Evolutionary conservation across 2,888 invertebrate genomes (phyloP), one percentile per base, ranked within the genome.

Genomic region (Hipparchia semele): DNA sequence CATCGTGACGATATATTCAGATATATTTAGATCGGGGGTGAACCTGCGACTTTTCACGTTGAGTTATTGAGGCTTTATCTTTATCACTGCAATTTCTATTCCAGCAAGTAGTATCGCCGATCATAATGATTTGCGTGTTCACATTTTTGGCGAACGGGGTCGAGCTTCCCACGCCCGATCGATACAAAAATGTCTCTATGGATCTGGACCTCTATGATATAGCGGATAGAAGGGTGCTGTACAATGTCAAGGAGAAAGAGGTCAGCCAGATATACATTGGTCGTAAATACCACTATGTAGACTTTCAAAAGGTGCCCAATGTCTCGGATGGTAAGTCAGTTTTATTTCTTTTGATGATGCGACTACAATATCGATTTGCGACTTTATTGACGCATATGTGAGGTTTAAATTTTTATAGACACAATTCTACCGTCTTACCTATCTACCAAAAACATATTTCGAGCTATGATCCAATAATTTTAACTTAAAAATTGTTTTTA

Each of bases 41-140:
- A 23, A 23, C 23, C 23, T 23, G 23, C 23, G 23, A 23, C 23
- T 23, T 23, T 23, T 23, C 23, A 23, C 23, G 23, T 23, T 23
- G 23, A 1, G 23, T 1, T 23, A 23, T 23, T 23, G 23, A 23
- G 23, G 23, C 23, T 23, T 0, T 23, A 49, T 6, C 7, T 49
- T 49, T 6, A 56, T 7, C 13, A 23, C 13, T 56, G 56, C 56
- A 13, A 6, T 51, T 33, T 51, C 1, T 58, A 58, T 74, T 72
- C 7, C 86, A 90, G 90, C 88, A 89, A 88, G 64, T 87, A 1
- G 0, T 87, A 0, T n/a, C 88, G 0, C 90, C 91, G 0, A 75
- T 90, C 5, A 0, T 76, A 0, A 39, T 83, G 58, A 77, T 88
- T 46, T 73, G 74, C 53, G 2, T 79, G 6, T 73, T 85, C 68